A percentile compares a stretch with the other conserved stretches of the same genome.
These are phyloP conservation scores for Terebella lapidaria DNA, from an alignment of 2,888 invertebrate species.

Conservation along the genomic window DNA sequence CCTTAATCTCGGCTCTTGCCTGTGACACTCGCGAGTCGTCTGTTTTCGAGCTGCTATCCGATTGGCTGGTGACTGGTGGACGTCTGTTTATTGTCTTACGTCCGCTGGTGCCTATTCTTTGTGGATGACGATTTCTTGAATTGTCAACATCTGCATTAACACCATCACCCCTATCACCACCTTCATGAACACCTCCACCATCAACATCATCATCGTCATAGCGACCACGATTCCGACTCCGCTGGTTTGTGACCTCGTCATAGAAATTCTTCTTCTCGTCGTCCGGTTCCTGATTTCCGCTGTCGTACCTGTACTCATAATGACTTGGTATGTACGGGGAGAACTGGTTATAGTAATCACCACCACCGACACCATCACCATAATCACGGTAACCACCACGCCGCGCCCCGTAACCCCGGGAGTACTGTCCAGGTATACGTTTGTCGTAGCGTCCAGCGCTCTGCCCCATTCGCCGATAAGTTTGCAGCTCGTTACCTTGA, in stretches of 20 bases:
- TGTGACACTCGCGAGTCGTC: too few relatives aligned
- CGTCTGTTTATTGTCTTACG: too few relatives aligned
- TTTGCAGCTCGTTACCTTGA: constrained; percentile 9
- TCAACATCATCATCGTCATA: constrained; percentile 1
- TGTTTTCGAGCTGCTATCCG: too few relatives aligned
- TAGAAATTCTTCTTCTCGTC: constrained; percentile 14
- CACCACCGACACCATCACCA: constrained; percentile 3
- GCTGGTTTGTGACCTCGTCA: constrained; percentile 19
- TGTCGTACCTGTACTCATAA: background rate
- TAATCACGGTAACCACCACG: background rate
- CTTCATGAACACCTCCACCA: constrained; percentile 1
- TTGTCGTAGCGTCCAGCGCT: background rate
- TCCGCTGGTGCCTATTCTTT: too few relatives aligned
- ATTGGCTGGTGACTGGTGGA: too few relatives aligned
- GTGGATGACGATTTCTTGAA: too few relatives aligned
- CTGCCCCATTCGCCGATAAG: too few relatives aligned
- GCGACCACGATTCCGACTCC: constrained; percentile 14
- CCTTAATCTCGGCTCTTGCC: too few relatives aligned
- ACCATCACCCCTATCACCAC: constrained; percentile 2
- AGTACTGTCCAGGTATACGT: too few relatives aligned
- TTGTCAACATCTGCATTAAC: background rate
- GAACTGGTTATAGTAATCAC: background rate
- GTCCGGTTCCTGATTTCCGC: background rate
- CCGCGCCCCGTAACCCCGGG: background rate
- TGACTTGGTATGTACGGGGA: background rate